A percentile compares a stretch with the other conserved stretches of the same genome.
phyloP scores from a whole-genome alignment of 2,888 invertebrate genomes.

The Lordiphosa fenestrarum region DNA sequence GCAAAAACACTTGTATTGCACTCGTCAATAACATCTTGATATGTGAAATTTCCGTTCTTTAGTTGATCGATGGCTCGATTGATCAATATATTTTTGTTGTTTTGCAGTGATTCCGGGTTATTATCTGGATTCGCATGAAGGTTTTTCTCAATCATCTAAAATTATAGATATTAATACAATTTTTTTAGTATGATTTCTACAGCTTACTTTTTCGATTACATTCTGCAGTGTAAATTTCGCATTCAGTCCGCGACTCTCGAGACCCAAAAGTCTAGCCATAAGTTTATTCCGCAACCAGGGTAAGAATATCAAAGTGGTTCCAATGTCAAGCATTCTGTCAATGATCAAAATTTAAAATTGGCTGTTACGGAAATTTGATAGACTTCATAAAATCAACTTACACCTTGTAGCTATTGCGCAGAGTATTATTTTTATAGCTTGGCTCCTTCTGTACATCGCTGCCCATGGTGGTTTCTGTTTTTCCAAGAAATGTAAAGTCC shows the following conservation, averaged over 20 bases:
- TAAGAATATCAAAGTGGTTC: neutral
- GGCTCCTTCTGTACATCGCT: slow-evolving; percentile 16
- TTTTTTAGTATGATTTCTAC: rapidly evolving
- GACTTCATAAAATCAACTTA: neutral
- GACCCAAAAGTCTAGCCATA: slow-evolving; percentile 1
- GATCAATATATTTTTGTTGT: slow-evolving; percentile 34
- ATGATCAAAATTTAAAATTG: too few species aligned
- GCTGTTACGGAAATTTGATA: too few species aligned
- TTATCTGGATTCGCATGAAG: slow-evolving; percentile 12
- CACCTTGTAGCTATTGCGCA: slow-evolving; percentile 8
- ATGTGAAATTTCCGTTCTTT: slow-evolving; percentile 49
- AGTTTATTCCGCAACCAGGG: neutral
- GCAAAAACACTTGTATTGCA: slow-evolving; percentile 62
- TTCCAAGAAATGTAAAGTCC: too few species aligned
- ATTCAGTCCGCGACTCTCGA: neutral
- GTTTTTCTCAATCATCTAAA: slow-evolving; percentile 48
- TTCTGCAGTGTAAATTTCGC: rapidly evolving
- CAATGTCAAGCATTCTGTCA: too few species aligned
- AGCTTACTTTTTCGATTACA: neutral
- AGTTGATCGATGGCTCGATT: slow-evolving; percentile 56
- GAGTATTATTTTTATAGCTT: slow-evolving; percentile 16
- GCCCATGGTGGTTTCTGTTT: slow-evolving; percentile 44
- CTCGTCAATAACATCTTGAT: slow-evolving; percentile 61
- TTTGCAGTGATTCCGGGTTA: neutral
- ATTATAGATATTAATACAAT: rapidly evolving